Conservation (phyloP, 2,797 vertebrate genomes). For the Neoniphon sammara region DNA sequence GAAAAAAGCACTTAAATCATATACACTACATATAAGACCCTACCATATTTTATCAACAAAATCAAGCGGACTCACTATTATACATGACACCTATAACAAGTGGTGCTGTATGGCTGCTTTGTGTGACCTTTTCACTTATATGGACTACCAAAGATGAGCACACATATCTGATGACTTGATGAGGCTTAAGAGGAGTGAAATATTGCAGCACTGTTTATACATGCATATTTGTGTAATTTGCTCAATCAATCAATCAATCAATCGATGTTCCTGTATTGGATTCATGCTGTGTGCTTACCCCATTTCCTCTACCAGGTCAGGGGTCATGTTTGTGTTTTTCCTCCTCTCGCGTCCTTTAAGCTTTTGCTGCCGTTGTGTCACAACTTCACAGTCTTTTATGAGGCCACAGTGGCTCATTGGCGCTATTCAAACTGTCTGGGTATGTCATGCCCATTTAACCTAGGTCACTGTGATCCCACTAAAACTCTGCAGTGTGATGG, state of each 20-base stretch:
- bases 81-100: not conserved
- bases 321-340: conserved; percentile 61
- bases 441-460: conserved; percentile 57
- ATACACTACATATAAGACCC: not conserved
- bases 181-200: not conserved
- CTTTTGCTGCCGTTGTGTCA: conserved; percentile 34
- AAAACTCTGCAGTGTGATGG: conserved; percentile 29
- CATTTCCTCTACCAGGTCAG: conserved; percentile 55
- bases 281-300: conserved; percentile 16
- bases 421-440: conserved; percentile 52
- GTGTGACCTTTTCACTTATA: not conserved
- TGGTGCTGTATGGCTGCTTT: not conserved
- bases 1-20: not conserved
- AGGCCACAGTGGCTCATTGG: conserved; percentile 39
- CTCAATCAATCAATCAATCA: no score
- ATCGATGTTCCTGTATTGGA: not conserved
- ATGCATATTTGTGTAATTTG: not conserved
- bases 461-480: conserved; percentile 62
- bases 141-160: not conserved
- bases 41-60: not conserved
- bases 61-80: not conserved
- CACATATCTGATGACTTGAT: not conserved
- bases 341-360: conserved; percentile 41
- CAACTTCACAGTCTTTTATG: conserved; percentile 50
- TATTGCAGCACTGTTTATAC: not conserved